These are phyloP conservation scores for Sarcoramphus papa DNA, from an alignment of 2,797 vertebrate species.

Conservation along the genomic window DNA sequence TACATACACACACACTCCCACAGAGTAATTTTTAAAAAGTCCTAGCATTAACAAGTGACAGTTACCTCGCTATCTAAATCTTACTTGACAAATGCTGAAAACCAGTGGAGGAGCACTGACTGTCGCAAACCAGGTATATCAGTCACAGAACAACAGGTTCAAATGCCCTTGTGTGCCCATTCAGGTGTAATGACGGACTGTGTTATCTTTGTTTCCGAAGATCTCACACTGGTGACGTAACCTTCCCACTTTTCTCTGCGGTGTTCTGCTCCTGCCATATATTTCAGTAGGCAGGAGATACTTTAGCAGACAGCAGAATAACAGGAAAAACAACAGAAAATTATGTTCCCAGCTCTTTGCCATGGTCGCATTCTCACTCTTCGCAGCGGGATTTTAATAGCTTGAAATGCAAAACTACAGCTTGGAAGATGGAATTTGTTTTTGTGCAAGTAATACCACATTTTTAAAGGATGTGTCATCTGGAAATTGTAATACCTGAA, in stretches of 20 bases:
- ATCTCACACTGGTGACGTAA: neutral
- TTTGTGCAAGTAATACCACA: neutral
- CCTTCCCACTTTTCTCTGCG: neutral
- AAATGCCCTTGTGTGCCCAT: neutral
- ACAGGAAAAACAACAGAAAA: neutral
- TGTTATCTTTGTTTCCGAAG: neutral
- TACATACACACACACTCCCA: neutral
- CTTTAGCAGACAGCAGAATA: neutral
- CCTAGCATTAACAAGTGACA: neutral
- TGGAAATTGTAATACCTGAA: neutral
- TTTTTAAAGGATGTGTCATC: neutral
- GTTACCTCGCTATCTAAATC: neutral
- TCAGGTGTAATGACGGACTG: fast-evolving
- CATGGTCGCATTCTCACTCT: neutral
- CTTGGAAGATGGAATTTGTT: neutral
- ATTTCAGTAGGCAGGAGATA: neutral
- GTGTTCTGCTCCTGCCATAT: neutral
- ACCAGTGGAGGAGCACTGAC: neutral
- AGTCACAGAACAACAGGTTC: neutral
- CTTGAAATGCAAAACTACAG: neutral
- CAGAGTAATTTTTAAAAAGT: neutral
- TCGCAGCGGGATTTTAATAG: neutral
- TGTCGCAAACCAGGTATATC: neutral
- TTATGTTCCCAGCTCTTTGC: neutral
- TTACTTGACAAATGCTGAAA: neutral